Evolutionary conservation across 2,888 invertebrate species (phyloP).

Genomic region (Scaptomyza flava): DNA sequence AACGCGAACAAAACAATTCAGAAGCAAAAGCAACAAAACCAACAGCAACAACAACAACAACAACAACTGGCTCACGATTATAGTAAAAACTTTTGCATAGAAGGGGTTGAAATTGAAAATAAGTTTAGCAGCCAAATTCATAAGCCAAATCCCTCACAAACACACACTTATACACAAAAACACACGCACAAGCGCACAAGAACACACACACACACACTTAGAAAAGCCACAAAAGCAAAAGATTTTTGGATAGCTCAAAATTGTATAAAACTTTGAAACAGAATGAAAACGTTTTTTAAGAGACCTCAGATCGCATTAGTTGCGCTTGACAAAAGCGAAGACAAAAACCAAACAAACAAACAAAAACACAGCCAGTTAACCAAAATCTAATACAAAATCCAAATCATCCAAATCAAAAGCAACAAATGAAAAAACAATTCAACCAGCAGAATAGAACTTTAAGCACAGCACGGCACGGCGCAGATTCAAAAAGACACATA

Average conservation of each 20-base stretch:
- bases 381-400: conserved; percentile 54
- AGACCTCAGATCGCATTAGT: conserved; percentile 54
- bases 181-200: conserved; percentile 8
- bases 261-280: conserved; percentile 27
- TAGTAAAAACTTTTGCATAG: conserved; percentile 57
- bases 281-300: conserved; percentile 30
- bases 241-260: conserved; percentile 49
- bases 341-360: conserved; percentile 46
- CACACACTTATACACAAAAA: conserved; percentile 12
- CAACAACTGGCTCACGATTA: conserved; percentile 51
- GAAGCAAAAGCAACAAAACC: conserved; percentile 33
- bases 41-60: conserved; percentile 38
- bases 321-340: conserved; percentile 58
- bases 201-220: conserved; percentile 8
- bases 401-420: conserved; percentile 56
- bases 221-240: conserved; percentile 41
- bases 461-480: conserved; percentile 37
- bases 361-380: conserved; percentile 44
- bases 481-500: conserved; percentile 33
- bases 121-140: conserved; percentile 58
- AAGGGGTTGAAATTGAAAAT: conserved; percentile 64
- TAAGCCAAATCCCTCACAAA: conserved; percentile 37
- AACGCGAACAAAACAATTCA: conserved; percentile 60
- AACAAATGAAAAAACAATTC: conserved; percentile 52
- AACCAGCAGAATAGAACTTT: conserved; percentile 61